Evolutionary conservation across 2,797 vertebrate species (phyloP).

Genomic region (Sebastes minor): DNA sequence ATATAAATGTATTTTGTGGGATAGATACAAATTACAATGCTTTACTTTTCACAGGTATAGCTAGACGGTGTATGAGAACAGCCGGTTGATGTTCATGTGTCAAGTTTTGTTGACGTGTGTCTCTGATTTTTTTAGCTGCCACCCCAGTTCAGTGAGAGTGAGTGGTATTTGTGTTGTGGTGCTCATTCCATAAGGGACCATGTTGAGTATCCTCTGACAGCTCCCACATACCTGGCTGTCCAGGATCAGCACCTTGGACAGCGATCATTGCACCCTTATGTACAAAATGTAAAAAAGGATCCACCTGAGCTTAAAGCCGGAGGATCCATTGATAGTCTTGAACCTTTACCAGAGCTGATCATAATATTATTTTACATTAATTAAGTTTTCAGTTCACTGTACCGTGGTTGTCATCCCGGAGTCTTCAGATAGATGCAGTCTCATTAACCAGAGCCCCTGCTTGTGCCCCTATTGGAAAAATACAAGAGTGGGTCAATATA

Average conservation of each 20-base stretch:
- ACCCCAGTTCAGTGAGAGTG: neutral
- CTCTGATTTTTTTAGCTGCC: neutral
- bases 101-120: neutral
- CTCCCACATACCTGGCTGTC: neutral
- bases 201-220: slow-evolving; percentile 12
- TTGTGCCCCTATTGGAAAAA: neutral
- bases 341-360: neutral
- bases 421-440: neutral
- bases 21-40: no score
- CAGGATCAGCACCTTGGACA: slow-evolving; percentile 73
- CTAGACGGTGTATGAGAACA: no score
- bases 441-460: neutral
- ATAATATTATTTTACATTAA: neutral
- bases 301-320: neutral
- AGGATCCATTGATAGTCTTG: neutral
- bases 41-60: no score
- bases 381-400: neutral
- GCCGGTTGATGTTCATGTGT: neutral
- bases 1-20: no score
- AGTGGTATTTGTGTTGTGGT: neutral
- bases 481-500: neutral
- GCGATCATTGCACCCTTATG: slow-evolving; percentile 34
- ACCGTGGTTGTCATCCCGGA: neutral
- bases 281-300: slow-evolving; percentile 29
- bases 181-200: slow-evolving; percentile 1